These are phyloP conservation scores for Lycaena phlaeas DNA, from an alignment of 2,888 invertebrate species.

Conservation along the genomic window DNA sequence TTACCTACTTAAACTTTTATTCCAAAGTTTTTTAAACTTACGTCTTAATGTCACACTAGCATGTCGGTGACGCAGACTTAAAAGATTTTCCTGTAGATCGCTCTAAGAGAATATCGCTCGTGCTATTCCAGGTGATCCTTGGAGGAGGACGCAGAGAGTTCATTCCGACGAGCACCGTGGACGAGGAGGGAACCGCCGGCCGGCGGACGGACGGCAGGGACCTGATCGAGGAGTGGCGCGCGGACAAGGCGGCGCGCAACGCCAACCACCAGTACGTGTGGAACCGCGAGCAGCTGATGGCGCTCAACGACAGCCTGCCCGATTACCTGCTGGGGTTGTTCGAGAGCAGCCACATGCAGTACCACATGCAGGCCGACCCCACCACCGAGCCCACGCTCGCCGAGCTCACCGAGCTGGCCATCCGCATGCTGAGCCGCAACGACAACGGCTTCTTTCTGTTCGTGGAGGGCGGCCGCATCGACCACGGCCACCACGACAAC, in stretches of 20 bases:
- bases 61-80: too few relatives aligned
- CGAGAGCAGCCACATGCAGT: conserved; percentile 74
- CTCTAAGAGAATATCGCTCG: too few relatives aligned
- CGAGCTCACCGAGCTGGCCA: conserved; percentile 60
- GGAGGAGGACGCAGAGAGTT: conserved; percentile 82
- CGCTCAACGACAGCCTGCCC: conserved; percentile 51
- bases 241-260: conserved; percentile 42
- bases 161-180: conserved; percentile 58
- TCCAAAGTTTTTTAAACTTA: too few relatives aligned
- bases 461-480: conserved; percentile 75
- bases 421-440: conserved; percentile 73
- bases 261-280: conserved; percentile 63
- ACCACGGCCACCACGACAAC: conserved; percentile 73
- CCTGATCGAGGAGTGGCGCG: conserved; percentile 77
- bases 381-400: conserved; percentile 36
- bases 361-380: conserved; percentile 69
- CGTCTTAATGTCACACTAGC: too few relatives aligned
- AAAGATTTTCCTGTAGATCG: too few relatives aligned
- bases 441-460: conserved; percentile 79
- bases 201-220: conserved; percentile 72
- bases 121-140: conserved; percentile 76
- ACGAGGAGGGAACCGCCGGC: conserved; percentile 60
- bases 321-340: conserved; percentile 77
- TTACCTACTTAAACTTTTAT: too few relatives aligned
- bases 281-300: conserved; percentile 70